A percentile compares a stretch with the other conserved stretches of the same genome.
Evolutionary conservation across 2,113 vertebrate genomes (phyloP).

Genomic region (Suricata suricatta): DNA sequence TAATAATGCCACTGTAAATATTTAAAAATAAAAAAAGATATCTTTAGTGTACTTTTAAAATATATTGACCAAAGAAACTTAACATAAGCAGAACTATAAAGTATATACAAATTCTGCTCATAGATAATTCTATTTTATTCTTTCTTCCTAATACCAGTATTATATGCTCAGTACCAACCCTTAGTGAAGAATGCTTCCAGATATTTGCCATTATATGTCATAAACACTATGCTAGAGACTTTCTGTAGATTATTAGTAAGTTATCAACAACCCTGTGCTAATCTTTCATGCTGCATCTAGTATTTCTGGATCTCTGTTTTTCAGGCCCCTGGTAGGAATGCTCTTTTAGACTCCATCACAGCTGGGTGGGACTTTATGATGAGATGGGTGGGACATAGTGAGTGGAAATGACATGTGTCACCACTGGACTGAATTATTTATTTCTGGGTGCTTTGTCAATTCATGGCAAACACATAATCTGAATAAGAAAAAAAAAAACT

Average conservation of each 20-base stretch:
- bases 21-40: not conserved
- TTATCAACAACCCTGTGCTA: not conserved
- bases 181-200: not conserved
- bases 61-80: not conserved
- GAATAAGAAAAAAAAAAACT: not conserved
- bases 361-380: not conserved
- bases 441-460: not conserved
- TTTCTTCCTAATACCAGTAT: not conserved
- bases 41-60: not conserved
- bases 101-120: not conserved
- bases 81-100: not conserved
- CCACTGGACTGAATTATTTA: not conserved
- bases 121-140: not conserved
- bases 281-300: not conserved
- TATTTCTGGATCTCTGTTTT: not conserved
- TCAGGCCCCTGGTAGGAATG: not conserved
- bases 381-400: not conserved
- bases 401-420: not conserved
- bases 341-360: not conserved
- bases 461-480: not conserved
- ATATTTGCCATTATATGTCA: not conserved
- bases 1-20: not conserved
- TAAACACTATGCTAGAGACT: not conserved
- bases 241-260: not conserved
- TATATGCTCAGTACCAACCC: not conserved